Conservation (phyloP, 2,797 vertebrate species). For the Malurus leucopterus region DNA sequence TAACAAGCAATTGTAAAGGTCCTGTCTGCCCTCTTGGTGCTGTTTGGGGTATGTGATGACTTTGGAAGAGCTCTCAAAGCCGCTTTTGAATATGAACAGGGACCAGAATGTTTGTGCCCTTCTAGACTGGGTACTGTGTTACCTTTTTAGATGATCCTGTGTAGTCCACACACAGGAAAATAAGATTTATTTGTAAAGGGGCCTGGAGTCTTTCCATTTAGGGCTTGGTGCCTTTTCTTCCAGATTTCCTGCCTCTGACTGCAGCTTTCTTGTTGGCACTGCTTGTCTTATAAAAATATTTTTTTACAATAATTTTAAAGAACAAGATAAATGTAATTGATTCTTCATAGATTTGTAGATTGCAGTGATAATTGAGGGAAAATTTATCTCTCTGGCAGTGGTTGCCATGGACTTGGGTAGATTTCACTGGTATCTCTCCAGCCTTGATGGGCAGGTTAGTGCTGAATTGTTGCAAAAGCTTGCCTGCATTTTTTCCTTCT, state of each 20-base stretch:
- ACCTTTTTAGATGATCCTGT: neutral
- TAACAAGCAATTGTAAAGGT: neutral
- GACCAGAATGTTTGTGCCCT: neutral
- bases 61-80: neutral
- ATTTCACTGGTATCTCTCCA: neutral
- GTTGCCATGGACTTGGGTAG: neutral
- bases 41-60: neutral
- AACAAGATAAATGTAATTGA: neutral
- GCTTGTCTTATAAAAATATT: neutral
- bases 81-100: neutral
- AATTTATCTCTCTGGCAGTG: neutral
- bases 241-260: neutral
- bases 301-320: neutral
- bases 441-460: neutral
- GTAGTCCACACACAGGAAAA: neutral
- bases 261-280: neutral
- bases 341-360: neutral
- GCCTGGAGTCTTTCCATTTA: neutral
- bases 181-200: neutral
- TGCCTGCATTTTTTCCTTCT: neutral
- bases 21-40: neutral
- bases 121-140: neutral
- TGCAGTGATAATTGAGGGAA: neutral
- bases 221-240: neutral
- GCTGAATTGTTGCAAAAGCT: rapidly evolving